Base-by-base conservation (phyloP, 2,888 invertebrate species). In the Ophion costatus region DNA sequence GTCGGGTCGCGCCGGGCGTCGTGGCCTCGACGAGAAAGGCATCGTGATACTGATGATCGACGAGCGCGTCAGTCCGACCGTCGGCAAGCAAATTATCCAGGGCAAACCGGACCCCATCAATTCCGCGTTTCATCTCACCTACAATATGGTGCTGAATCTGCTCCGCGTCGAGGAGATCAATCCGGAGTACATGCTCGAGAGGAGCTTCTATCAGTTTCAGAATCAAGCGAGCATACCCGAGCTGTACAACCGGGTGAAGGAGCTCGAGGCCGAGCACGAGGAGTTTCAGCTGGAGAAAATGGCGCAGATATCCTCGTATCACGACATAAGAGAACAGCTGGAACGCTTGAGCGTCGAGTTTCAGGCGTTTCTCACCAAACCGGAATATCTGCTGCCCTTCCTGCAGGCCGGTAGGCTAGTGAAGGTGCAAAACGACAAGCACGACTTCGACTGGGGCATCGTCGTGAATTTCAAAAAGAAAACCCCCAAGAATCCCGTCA, bases 21-120 rank as follows among this genome's bases (percentile, higher is more conserved):
- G 99, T 93, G 99, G 99, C 81, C 94, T 99, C 69, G 99, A 99
- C 93, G 99, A 99, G 94, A 98, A 98, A 94, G 98, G 98, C 87
- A 98, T 99, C 81, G 99, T 99, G 9, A 99, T 99, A 88, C 95
- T 99, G 66, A 99, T 99, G 98, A 97, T 99, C 22, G 99, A 99
- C 93, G 98, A 99, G 94, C 98, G 98, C 94, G 98, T 99, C 87
- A 97, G 97, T 33, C 97, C 97, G 0, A 94, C 95, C 0, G 95
- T 96, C 4, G 97, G 97, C 0, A 96, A 97, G 86, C 96, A 95
- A 77, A 97, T 97, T 90, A 96, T 97, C 5, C 96, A 98, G 94
- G 99, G 99, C 29, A 96, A 96, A 90, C 97, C 99, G 0, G 99
- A 99, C 94, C 98, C 99, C 0, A 97, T 99, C 85, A 99, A 99